Conservation (phyloP, 2,797 vertebrate genomes). For the Eulemur coronatus region DNA sequence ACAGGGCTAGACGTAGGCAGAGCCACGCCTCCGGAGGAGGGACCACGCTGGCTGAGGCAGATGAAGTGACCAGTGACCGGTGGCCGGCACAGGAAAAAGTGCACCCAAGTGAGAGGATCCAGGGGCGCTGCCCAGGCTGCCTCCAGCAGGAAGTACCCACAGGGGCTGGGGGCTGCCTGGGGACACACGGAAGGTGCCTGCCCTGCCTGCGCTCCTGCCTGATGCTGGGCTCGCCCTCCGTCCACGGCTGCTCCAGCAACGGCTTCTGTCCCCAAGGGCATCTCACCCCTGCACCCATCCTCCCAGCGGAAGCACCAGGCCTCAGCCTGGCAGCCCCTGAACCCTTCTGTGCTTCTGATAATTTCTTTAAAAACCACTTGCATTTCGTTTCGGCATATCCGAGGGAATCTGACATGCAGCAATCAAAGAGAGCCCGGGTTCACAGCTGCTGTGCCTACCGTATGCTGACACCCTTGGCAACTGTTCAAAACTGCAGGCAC, state of each 20-base stretch:
- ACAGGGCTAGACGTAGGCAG: accelerated
- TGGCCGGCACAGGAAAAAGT: accelerated
- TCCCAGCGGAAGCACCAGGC: accelerated
- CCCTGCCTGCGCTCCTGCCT: too few species aligned
- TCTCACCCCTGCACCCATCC: accelerated
- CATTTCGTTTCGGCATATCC: accelerated
- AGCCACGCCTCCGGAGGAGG: neutral
- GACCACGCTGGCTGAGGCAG: accelerated
- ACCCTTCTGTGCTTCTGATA: accelerated
- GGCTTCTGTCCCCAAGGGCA: accelerated
- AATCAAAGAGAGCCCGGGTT: accelerated
- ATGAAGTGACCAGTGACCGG: neutral
- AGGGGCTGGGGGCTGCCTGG: accelerated
- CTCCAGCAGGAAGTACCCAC: neutral
- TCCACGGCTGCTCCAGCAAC: neutral
- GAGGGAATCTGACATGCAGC: neutral
- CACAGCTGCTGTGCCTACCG: accelerated
- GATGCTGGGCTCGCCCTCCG: accelerated
- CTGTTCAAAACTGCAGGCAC: neutral
- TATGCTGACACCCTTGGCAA: accelerated
- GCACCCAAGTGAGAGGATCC: neutral
- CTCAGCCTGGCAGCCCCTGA: accelerated
- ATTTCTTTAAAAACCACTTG: neutral
- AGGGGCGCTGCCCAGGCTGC: neutral
- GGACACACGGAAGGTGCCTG: neutral